Evolutionary conservation across 2,113 vertebrate genomes (phyloP).

Genomic region (Ptyas mucosa): DNA sequence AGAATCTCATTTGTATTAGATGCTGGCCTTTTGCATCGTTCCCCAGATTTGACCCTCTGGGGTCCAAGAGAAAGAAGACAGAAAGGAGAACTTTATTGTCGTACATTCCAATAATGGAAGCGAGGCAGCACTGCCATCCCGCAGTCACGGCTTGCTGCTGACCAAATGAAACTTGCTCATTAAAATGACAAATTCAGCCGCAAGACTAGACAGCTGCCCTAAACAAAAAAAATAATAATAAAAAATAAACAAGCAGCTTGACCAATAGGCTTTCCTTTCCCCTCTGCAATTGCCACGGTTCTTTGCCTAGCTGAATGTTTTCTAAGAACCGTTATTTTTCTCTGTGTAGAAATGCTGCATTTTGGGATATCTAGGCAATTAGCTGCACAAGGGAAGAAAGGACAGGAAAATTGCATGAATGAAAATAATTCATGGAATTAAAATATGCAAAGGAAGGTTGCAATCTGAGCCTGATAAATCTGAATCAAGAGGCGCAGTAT

Average conservation of each 20-base stretch:
- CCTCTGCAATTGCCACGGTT: conserved; percentile 26
- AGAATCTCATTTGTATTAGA: conserved; percentile 30
- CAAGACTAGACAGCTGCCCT: conserved; percentile 18
- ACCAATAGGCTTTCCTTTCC: not conserved
- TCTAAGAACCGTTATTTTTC: not conserved
- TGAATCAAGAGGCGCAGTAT: conserved; percentile 43
- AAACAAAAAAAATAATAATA: not conserved
- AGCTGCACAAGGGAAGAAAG: conserved; percentile 4
- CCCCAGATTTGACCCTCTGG: not conserved
- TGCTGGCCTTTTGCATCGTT: not conserved
- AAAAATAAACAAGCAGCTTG: conserved; percentile 19
- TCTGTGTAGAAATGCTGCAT: conserved; percentile 18
- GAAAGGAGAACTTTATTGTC: conserved; percentile 9
- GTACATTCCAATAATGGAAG: conserved; percentile 25
- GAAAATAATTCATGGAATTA: conserved; percentile 4
- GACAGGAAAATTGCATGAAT: not conserved
- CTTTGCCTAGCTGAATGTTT: not conserved
- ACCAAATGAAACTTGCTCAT: conserved; percentile 11
- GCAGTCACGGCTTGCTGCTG: conserved; percentile 9
- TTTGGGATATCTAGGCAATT: conserved; percentile 18
- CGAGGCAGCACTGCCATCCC: not conserved
- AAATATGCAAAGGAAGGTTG: conserved; percentile 24
- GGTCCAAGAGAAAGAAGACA: not conserved
- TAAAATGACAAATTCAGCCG: conserved; percentile 29
- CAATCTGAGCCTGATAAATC: conserved; percentile 32